Evolutionary conservation across 2,113 vertebrate genomes (phyloP).

Genomic region (Numenius arquata): DNA sequence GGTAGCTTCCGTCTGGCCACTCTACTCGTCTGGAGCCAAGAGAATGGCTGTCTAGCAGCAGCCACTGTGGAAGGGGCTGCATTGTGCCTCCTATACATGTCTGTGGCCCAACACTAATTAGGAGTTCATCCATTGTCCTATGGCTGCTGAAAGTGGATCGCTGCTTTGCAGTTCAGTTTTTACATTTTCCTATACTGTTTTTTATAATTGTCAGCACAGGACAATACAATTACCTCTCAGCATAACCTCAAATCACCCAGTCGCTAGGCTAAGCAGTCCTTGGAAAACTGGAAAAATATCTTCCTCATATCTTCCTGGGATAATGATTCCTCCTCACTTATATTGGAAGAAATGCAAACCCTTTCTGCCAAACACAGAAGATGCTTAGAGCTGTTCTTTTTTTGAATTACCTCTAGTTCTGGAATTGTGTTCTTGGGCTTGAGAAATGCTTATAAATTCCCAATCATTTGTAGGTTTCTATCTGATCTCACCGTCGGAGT

Average conservation of each 20-base stretch:
- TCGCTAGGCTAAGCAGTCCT: neutral
- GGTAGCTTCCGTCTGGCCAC: neutral
- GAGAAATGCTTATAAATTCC: neutral
- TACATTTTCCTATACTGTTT: neutral
- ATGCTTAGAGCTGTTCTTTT: neutral
- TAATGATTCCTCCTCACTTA: neutral
- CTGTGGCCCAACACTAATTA: neutral
- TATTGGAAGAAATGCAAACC: neutral
- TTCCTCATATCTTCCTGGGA: too few relatives aligned
- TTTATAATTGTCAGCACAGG: neutral
- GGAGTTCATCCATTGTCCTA: neutral
- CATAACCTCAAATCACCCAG: neutral
- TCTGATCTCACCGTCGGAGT: slow-evolving; percentile 95
- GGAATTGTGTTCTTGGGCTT: neutral
- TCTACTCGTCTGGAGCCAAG: neutral
- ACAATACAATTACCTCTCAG: neutral
- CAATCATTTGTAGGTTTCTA: slow-evolving; percentile 85
- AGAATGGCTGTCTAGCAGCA: neutral
- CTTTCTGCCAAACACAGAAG: neutral
- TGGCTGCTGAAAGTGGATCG: neutral
- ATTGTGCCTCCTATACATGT: neutral
- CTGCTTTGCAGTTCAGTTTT: neutral
- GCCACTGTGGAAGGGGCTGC: neutral
- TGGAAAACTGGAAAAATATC: neutral
- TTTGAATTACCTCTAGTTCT: neutral